phyloP scores from a whole-genome alignment of 2,888 invertebrate species.

The Drosophila helvetica region DNA sequence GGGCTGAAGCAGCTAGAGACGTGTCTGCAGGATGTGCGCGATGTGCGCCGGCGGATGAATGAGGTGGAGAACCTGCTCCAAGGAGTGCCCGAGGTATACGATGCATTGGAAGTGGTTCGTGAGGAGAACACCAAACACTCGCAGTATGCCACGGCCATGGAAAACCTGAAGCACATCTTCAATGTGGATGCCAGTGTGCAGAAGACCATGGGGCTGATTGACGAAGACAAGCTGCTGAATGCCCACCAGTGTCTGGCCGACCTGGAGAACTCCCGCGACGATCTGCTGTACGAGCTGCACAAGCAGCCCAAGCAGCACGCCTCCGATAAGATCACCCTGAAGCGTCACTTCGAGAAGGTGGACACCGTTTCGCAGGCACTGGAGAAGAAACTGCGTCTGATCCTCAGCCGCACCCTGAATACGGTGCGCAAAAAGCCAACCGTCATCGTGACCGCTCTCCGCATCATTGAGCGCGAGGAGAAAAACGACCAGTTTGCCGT shows the following conservation, averaged over 20 bases:
- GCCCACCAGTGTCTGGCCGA: constrained; percentile 98
- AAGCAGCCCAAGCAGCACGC: constrained; percentile 95
- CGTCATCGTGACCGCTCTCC: constrained; percentile 96
- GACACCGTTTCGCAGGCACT: constrained; percentile 94
- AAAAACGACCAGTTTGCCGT: constrained; percentile 95
- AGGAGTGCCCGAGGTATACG: constrained; percentile 91
- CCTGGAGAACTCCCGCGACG: constrained; percentile 98
- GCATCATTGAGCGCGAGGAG: constrained; percentile 98
- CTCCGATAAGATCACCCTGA: constrained; percentile 93
- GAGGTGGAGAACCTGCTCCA: constrained; percentile 90
- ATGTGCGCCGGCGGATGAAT: constrained; percentile 89
- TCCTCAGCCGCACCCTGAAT: constrained; percentile 94
- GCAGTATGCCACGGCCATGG: constrained; percentile 98
- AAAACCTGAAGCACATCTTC: constrained; percentile 98
- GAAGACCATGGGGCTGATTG: constrained; percentile 96
- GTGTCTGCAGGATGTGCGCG: constrained; percentile 93
- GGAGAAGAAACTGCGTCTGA: constrained; percentile 95
- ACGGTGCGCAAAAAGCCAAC: constrained; percentile 97
- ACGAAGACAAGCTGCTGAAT: constrained; percentile 96
- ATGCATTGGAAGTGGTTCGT: constrained; percentile 92
- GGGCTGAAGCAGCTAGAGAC: constrained; percentile 95
- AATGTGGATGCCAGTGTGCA: constrained; percentile 98
- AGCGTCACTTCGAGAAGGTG: constrained; percentile 98
- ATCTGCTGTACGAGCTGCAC: constrained; percentile 96
- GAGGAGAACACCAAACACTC: constrained; percentile 98